These are phyloP conservation scores for Pharmacophagus antenor DNA, from an alignment of 2,888 invertebrate species.

Conservation along the genomic window DNA sequence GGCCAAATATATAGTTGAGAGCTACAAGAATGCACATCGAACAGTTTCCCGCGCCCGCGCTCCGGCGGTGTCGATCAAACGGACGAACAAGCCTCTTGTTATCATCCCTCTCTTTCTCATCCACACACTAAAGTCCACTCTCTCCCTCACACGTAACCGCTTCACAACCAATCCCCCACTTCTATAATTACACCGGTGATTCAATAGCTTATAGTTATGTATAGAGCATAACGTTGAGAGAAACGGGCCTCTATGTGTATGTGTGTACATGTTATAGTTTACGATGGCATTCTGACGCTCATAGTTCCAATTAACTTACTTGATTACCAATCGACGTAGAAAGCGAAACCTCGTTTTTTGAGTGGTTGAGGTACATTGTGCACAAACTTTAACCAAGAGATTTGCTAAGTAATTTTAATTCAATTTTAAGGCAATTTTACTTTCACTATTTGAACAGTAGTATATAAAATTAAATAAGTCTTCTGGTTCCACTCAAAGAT, in stretches of 20 bases:
- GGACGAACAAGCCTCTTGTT: constrained; percentile 80
- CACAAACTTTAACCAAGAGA: neutral
- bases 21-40: constrained; percentile 78
- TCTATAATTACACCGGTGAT: constrained; percentile 81
- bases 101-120: constrained; percentile 65
- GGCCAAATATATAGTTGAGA: constrained; percentile 79
- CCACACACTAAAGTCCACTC: constrained; percentile 44
- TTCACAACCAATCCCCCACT: constrained; percentile 81
- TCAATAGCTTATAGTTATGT: constrained; percentile 80
- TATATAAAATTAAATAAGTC: no score
- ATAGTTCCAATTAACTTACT: constrained; percentile 61
- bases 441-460: no score
- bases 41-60: constrained; percentile 74
- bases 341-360: constrained; percentile 29
- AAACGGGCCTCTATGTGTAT: constrained; percentile 68
- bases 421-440: constrained; percentile 13
- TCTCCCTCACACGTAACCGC: constrained; percentile 65
- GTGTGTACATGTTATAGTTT: constrained; percentile 70
- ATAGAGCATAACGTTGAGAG: constrained; percentile 71
- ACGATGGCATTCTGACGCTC: constrained; percentile 57
- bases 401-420: constrained; percentile 9
- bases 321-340: constrained; percentile 42
- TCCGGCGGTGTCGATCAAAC: constrained; percentile 80
- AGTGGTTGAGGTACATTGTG: constrained; percentile 17
- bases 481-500: neutral